phyloP scores from a whole-genome alignment of 2,797 vertebrate genomes.

The Chromis chromis region DNA sequence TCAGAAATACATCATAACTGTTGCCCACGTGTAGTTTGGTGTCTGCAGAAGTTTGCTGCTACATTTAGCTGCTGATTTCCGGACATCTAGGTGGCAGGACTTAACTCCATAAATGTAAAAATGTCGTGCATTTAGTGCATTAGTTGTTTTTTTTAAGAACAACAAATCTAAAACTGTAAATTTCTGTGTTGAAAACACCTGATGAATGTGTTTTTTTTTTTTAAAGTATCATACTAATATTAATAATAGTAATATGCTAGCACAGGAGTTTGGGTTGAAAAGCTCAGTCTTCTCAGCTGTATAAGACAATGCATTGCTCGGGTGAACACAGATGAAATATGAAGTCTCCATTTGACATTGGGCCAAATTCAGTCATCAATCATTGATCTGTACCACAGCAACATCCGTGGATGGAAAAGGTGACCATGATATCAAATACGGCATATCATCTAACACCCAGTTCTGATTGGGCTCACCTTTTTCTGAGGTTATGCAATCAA shows the following conservation, averaged over 20 bases:
- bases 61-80: slow-evolving; percentile 11
- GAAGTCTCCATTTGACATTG: slow-evolving; percentile 3
- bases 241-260: slow-evolving; percentile 1
- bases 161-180: background rate
- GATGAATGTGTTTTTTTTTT: slow-evolving; percentile 9
- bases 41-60: background rate
- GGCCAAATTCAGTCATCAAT: slow-evolving; percentile 17
- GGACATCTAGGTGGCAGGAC: slow-evolving; percentile 16
- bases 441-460: slow-evolving; percentile 31
- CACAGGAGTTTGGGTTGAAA: slow-evolving; percentile 11
- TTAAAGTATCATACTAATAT: background rate
- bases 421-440: slow-evolving; percentile 29
- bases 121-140: background rate
- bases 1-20: background rate
- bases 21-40: slow-evolving; percentile 16
- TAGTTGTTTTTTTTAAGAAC: background rate
- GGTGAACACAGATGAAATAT: slow-evolving; percentile 5
- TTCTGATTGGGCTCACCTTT: slow-evolving; percentile 43
- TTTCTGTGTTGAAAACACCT: background rate
- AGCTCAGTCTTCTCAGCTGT: slow-evolving; percentile 7
- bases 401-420: slow-evolving; percentile 28
- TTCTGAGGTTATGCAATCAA: slow-evolving; percentile 43
- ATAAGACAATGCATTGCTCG: slow-evolving; percentile 1
- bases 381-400: slow-evolving; percentile 7
- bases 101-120: slow-evolving; percentile 18